These are phyloP conservation scores for Oconnorella tubifera DNA, from an alignment of 2,888 invertebrate genomes.

Conservation along the genomic window DNA sequence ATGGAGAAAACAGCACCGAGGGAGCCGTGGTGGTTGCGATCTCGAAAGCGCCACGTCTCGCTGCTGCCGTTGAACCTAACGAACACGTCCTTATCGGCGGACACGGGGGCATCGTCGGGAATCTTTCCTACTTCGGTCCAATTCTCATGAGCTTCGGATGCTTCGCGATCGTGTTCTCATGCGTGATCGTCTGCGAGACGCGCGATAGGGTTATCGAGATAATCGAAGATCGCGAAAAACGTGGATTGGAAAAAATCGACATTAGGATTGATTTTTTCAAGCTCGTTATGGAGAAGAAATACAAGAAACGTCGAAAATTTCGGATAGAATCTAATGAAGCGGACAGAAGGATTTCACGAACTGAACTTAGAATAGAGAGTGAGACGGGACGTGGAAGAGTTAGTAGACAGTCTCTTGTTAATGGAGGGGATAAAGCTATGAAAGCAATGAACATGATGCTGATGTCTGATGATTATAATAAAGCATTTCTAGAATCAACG, in stretches of 20 bases:
- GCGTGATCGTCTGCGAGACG: slow-evolving; percentile 97
- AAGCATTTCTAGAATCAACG: too few relatives aligned
- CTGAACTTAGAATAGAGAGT: too few relatives aligned
- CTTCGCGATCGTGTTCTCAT: slow-evolving; percentile 94
- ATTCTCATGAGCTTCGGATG: slow-evolving; percentile 96
- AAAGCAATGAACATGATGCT: too few relatives aligned
- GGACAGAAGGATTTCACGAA: too few relatives aligned
- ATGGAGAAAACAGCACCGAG: background rate
- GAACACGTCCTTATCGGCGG: background rate
- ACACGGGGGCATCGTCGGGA: slow-evolving; percentile 7
- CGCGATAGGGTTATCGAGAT: slow-evolving; percentile 87
- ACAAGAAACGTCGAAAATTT: background rate
- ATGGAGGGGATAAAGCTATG: too few relatives aligned
- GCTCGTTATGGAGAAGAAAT: slow-evolving; percentile 39
- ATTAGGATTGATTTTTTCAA: slow-evolving; percentile 42
- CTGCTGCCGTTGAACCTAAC: background rate
- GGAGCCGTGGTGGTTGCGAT: background rate
- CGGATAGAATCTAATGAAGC: too few relatives aligned
- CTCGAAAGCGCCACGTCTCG: background rate
- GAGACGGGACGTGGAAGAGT: too few relatives aligned
- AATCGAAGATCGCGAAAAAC: slow-evolving; percentile 62
- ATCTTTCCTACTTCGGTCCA: slow-evolving; percentile 88
- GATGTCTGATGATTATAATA: too few relatives aligned
- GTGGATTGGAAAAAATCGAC: slow-evolving; percentile 16
- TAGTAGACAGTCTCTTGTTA: too few relatives aligned